Evolutionary conservation across 2,113 vertebrate genomes (phyloP).

Genomic region (Otolemur garnettii): DNA sequence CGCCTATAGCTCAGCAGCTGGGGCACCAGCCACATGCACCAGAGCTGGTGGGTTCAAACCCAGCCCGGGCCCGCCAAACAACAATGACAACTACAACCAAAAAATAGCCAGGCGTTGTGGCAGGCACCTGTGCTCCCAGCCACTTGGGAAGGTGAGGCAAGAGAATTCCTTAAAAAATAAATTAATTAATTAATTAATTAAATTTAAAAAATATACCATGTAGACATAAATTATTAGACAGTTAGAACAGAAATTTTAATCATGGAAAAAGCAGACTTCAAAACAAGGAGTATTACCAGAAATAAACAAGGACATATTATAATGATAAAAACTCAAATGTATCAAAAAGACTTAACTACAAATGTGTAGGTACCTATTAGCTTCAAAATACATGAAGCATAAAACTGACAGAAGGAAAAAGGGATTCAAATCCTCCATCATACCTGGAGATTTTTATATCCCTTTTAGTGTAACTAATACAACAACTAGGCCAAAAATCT

Average conservation of each 20-base stretch:
- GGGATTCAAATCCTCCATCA: neutral
- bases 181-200: too few species aligned
- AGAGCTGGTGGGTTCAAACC: too few species aligned
- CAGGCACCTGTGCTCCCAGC: too few species aligned
- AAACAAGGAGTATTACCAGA: neutral
- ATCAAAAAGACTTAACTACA: constrained; percentile 29
- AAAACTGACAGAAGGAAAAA: constrained; percentile 16
- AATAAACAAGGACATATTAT: neutral
- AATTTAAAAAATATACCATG: neutral
- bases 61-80: too few species aligned
- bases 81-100: too few species aligned
- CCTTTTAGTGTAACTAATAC: constrained; percentile 13
- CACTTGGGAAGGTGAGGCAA: too few species aligned
- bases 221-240: constrained; percentile 7
- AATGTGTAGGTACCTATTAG: neutral
- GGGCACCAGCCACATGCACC: too few species aligned
- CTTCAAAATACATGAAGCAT: neutral
- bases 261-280: constrained; percentile 31
- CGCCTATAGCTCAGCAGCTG: too few species aligned
- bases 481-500: constrained; percentile 24
- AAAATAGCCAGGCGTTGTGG: too few species aligned
- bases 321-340: neutral
- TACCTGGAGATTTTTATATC: constrained; percentile 1
- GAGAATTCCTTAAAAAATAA: too few species aligned
- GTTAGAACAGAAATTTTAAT: constrained; percentile 34